These are phyloP conservation scores for Babylonia areolata DNA, from an alignment of 1,140 invertebrate genomes.

Conservation along the genomic window DNA sequence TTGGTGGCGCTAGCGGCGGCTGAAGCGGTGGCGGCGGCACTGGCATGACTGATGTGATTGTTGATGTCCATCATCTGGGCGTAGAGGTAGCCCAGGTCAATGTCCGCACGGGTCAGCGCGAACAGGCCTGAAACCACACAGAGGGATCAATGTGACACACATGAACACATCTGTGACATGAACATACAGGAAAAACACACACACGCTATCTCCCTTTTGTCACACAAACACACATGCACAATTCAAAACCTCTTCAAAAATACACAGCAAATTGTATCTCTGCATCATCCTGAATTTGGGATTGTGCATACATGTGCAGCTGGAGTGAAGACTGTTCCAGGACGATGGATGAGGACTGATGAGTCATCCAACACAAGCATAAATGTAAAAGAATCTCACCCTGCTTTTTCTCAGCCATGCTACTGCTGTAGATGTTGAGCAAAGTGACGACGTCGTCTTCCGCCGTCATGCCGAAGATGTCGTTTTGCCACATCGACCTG, in stretches of 20 bases:
- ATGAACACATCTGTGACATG: too few species aligned
- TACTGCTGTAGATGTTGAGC: constrained; percentile 84
- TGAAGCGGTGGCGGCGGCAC: constrained; percentile 28
- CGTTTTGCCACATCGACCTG: constrained; percentile 80
- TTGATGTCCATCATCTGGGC: constrained; percentile 82
- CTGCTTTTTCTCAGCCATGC: constrained; percentile 82
- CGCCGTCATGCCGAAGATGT: constrained; percentile 77
- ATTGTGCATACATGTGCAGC: too few species aligned
- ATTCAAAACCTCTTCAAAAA: too few species aligned
- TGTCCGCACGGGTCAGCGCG: constrained; percentile 80
- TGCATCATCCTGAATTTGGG: too few species aligned
- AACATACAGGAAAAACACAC: not conserved
- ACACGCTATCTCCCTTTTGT: too few species aligned
- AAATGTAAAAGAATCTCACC: constrained; percentile 74
- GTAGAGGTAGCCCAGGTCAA: constrained; percentile 82
- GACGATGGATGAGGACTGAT: too few species aligned
- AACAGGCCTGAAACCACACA: constrained; percentile 79
- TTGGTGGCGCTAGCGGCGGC: constrained; percentile 11
- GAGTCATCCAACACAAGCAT: not conserved
- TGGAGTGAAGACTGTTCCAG: too few species aligned
- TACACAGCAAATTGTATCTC: too few species aligned
- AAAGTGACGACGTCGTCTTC: constrained; percentile 82
- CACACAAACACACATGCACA: too few species aligned
- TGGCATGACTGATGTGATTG: constrained; percentile 78
- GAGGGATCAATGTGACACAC: not conserved